phyloP scores from a whole-genome alignment of 1,140 invertebrate species.

The Eriosoma lanigerum region DNA sequence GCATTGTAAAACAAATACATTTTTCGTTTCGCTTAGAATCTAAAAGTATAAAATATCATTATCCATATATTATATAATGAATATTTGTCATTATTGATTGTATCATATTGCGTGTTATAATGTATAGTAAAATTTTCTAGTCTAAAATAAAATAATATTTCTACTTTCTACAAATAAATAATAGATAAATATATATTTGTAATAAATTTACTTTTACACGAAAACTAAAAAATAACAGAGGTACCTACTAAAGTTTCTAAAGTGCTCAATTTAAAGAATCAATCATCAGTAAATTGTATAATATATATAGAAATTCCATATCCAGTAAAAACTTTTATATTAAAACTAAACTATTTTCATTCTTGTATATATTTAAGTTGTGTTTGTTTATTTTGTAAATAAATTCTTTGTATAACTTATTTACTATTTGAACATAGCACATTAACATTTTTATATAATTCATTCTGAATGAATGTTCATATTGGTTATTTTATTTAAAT shows the following conservation, averaged over 20 bases:
- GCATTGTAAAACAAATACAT: too few species aligned
- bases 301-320: too few species aligned
- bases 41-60: too few species aligned
- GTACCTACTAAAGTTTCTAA: not conserved
- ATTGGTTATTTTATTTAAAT: too few species aligned
- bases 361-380: not conserved
- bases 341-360: too few species aligned
- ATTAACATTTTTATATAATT: not conserved
- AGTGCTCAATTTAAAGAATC: not conserved
- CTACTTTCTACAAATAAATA: too few species aligned
- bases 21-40: too few species aligned
- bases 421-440: not conserved
- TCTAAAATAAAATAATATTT: constrained; percentile 14
- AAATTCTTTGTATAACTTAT: not conserved
- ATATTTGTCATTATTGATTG: too few species aligned
- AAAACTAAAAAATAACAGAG: not conserved
- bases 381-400: not conserved
- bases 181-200: constrained; percentile 1
- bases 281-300: not conserved
- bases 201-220: constrained; percentile 7
- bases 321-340: too few species aligned
- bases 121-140: too few species aligned
- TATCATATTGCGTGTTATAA: too few species aligned
- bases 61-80: too few species aligned
- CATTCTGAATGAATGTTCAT: not conserved